Conservation (phyloP, 2,113 vertebrate genomes). For the Eulemur rufifrons region DNA sequence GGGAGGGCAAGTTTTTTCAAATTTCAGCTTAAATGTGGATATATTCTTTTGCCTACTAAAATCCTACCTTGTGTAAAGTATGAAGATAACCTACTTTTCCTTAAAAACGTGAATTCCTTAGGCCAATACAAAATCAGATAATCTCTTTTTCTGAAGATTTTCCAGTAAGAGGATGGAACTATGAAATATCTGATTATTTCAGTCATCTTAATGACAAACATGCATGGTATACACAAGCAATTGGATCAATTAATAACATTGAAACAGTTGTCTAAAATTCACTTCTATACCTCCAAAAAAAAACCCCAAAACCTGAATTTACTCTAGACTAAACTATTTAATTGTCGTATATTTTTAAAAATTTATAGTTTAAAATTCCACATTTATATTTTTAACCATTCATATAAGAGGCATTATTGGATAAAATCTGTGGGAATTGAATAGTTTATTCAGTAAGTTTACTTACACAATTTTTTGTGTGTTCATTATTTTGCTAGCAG, state of each 20-base stretch:
- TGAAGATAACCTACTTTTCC: neutral
- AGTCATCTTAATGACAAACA: neutral
- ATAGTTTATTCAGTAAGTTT: neutral
- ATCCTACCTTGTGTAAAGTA: neutral
- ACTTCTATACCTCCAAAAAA: neutral
- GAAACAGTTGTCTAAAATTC: conserved; percentile 11
- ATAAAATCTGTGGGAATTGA: neutral
- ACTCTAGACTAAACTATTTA: neutral
- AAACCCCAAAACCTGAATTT: neutral
- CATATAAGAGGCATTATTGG: neutral
- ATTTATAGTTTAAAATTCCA: neutral
- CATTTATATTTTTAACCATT: neutral
- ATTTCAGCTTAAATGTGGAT: neutral
- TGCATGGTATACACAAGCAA: neutral
- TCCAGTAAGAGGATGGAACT: neutral
- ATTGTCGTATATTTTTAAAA: neutral
- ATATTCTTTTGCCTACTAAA: neutral
- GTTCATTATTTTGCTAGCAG: neutral
- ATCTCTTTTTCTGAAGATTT: neutral
- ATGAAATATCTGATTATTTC: neutral
- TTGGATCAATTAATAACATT: neutral
- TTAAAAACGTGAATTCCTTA: neutral
- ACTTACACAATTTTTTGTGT: neutral
- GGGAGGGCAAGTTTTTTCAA: neutral
- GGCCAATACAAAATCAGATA: neutral